Evolutionary conservation across 2,113 vertebrate genomes (phyloP).

Genomic region (Tupaia tana): DNA sequence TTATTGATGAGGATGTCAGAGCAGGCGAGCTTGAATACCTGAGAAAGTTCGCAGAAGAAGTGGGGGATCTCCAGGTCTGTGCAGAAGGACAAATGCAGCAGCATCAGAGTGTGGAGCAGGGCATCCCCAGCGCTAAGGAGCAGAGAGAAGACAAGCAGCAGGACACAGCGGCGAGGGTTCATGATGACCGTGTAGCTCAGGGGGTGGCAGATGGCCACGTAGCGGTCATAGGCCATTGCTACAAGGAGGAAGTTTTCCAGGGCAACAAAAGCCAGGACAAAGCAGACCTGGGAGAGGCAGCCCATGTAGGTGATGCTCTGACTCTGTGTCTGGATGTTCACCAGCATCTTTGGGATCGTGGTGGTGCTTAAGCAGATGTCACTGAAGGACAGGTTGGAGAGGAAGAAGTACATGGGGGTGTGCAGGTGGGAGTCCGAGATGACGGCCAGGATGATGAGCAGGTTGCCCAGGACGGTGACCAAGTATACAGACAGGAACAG

Average conservation of each 20-base stretch:
- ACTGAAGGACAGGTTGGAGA: neutral
- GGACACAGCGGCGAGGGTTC: neutral
- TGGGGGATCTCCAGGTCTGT: neutral
- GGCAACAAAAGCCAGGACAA: neutral
- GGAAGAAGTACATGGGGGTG: neutral
- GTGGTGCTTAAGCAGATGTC: neutral
- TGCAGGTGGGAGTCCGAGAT: neutral
- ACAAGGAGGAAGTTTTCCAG: neutral
- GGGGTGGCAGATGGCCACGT: constrained; percentile 1
- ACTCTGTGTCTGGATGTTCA: neutral
- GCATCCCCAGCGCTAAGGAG: neutral
- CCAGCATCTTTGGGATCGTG: neutral
- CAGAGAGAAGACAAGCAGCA: neutral
- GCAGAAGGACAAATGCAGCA: neutral
- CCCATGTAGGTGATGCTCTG: neutral
- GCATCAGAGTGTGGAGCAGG: neutral
- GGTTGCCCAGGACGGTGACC: neutral
- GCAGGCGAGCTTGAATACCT: constrained; percentile 23
- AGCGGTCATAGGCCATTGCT: constrained; percentile 6
- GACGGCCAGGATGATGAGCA: constrained; percentile 10
- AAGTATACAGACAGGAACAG: neutral
- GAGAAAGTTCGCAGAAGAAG: neutral
- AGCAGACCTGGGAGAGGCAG: neutral
- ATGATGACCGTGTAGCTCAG: neutral
- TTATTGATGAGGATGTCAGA: neutral